phyloP scores from a whole-genome alignment of 2,888 invertebrate genomes.

The Rhimphoctona megacephalus region DNA sequence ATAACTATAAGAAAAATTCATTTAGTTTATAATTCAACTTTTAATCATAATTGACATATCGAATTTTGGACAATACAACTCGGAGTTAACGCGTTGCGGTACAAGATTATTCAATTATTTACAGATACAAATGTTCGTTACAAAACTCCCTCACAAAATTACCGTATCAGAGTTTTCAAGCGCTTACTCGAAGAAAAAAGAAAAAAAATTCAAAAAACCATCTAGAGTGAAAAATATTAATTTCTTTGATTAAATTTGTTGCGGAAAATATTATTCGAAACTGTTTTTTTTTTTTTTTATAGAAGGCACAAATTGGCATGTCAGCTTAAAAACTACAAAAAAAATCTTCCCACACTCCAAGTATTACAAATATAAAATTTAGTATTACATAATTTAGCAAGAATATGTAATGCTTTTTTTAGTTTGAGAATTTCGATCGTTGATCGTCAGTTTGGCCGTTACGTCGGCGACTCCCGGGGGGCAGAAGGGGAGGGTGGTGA shows the following conservation, averaged over 20 bases:
- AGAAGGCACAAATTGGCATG: constrained; percentile 69
- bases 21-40: constrained; percentile 23
- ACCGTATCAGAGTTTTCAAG: constrained; percentile 50
- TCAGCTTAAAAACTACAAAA: constrained; percentile 60
- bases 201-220: constrained; percentile 23
- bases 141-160: constrained; percentile 59
- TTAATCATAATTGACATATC: constrained; percentile 53
- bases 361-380: constrained; percentile 56
- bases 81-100: constrained; percentile 55
- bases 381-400: constrained; percentile 33
- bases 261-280: constrained; percentile 3
- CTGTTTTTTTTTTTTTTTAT: constrained; percentile 1
- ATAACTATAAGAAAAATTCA: constrained; percentile 11
- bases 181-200: constrained; percentile 22
- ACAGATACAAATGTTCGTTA: constrained; percentile 69
- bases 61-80: constrained; percentile 60
- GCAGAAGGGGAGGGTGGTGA: background rate
- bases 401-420: constrained; percentile 20
- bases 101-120: constrained; percentile 68
- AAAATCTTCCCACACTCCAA: constrained; percentile 56
- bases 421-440: constrained; percentile 32
- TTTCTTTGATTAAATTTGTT: constrained; percentile 3
- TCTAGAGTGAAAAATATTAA: constrained; percentile 14
- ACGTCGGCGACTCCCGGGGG: background rate
- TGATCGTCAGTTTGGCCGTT: constrained; percentile 9